Evolutionary conservation across 1,140 invertebrate species (phyloP).

Genomic region (Apis mellifera): DNA sequence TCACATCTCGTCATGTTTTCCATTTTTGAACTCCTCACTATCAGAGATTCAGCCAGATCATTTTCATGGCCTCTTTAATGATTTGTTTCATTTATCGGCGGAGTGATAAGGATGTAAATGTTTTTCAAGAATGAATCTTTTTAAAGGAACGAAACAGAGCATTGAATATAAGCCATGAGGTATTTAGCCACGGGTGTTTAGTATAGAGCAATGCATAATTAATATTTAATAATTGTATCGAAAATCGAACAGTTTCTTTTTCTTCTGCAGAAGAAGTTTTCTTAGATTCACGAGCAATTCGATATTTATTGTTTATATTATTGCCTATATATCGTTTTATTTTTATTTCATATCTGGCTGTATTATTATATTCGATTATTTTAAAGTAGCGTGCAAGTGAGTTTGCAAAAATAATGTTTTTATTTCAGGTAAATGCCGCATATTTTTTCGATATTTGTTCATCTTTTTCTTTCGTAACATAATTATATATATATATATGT

Average conservation of each 20-base stretch:
- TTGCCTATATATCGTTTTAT: constrained; percentile 28
- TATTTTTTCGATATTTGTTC: constrained; percentile 32
- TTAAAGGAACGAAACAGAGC: constrained; percentile 36
- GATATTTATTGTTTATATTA: constrained; percentile 6
- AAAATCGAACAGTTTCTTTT: constrained; percentile 54
- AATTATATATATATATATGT: constrained; percentile 8
- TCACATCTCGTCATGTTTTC: constrained; percentile 4
- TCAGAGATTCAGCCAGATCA: constrained; percentile 27
- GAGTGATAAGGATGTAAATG: background rate
- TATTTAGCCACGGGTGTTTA: constrained; percentile 63
- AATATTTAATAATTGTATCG: constrained; percentile 13
- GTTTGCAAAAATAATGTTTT: constrained; percentile 37
- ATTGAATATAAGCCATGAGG: constrained; percentile 54
- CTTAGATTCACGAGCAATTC: background rate
- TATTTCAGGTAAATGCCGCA: constrained; percentile 47
- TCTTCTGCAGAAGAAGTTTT: constrained; percentile 42
- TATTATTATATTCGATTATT: constrained; percentile 14
- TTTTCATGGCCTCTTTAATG: constrained; percentile 42
- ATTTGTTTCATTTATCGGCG: constrained; percentile 20
- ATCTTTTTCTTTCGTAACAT: constrained; percentile 1
- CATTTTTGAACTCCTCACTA: constrained; percentile 17
- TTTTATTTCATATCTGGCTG: constrained; percentile 38
- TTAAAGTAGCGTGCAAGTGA: constrained; percentile 33
- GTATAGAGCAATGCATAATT: constrained; percentile 56
- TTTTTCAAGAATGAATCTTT: background rate